phyloP scores from a whole-genome alignment of 2,888 invertebrate genomes.

The Phymatocera aterrima region DNA sequence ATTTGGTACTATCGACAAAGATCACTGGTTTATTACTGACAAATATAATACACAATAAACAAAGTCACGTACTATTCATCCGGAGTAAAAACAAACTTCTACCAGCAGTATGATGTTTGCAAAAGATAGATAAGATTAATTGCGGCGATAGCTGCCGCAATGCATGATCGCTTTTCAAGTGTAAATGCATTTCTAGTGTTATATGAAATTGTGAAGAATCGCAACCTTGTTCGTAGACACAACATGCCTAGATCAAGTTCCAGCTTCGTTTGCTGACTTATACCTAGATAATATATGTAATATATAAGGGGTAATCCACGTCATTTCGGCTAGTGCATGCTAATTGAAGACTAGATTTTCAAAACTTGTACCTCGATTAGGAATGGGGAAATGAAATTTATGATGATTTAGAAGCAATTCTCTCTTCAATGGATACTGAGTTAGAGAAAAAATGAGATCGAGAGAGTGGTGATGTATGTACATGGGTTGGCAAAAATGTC shows the following conservation, averaged over 20 bases:
- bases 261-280: not conserved
- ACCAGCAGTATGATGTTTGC: not conserved
- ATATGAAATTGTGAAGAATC: not conserved
- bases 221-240: not conserved
- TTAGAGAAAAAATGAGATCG: too few species aligned
- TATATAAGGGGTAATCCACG: too few species aligned
- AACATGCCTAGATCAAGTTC: not conserved
- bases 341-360: too few species aligned
- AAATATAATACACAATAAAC: too few species aligned
- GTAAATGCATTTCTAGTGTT: constrained; percentile 11
- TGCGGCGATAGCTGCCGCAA: not conserved
- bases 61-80: too few species aligned
- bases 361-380: too few species aligned
- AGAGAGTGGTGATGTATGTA: too few species aligned
- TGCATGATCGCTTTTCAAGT: not conserved
- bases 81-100: not conserved
- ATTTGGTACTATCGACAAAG: not conserved
- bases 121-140: not conserved
- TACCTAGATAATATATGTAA: not conserved
- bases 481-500: too few species aligned
- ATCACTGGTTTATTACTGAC: not conserved
- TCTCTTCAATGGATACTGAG: too few species aligned
- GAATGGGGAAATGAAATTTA: too few species aligned
- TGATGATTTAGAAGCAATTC: too few species aligned
- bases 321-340: too few species aligned